Evolutionary conservation across 1,140 invertebrate genomes (phyloP).

Genomic region (Anoplophora glabripennis): DNA sequence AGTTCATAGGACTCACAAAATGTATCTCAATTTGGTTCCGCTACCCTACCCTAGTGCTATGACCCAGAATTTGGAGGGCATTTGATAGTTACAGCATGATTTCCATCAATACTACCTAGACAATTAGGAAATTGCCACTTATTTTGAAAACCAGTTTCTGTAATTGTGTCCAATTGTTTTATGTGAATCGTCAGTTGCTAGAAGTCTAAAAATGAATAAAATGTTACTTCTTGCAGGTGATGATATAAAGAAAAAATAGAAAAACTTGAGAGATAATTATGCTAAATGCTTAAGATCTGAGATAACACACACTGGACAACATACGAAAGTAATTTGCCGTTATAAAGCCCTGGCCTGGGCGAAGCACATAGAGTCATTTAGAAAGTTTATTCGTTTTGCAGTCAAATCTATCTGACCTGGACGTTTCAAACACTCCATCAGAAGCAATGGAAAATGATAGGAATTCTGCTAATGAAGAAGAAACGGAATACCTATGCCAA

Average conservation of each 20-base stretch:
- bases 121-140: conserved; percentile 45
- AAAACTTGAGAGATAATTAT: conserved; percentile 16
- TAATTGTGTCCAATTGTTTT: conserved; percentile 28
- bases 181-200: conserved; percentile 28
- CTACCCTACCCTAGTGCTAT: too few species aligned
- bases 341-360: too few species aligned
- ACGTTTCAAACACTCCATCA: too few species aligned
- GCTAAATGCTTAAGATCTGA: conserved; percentile 11
- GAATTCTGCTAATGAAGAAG: too few species aligned
- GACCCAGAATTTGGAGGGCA: conserved; percentile 44
- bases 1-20: too few species aligned
- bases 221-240: conserved; percentile 3
- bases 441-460: too few species aligned
- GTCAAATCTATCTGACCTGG: too few species aligned
- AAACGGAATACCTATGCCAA: too few species aligned
- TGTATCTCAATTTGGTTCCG: too few species aligned
- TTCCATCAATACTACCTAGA: conserved; percentile 50
- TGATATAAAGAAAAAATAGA: conserved; percentile 12
- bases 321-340: conserved; percentile 2
- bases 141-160: conserved; percentile 34
- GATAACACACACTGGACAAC: conserved; percentile 14
- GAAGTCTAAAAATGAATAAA: conserved; percentile 23
- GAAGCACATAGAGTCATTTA: too few species aligned
- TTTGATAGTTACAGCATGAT: conserved; percentile 49
- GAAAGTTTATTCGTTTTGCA: too few species aligned